Base-by-base conservation (phyloP, 2,888 invertebrate genomes). In the Crossocerus cetratus region DNA sequence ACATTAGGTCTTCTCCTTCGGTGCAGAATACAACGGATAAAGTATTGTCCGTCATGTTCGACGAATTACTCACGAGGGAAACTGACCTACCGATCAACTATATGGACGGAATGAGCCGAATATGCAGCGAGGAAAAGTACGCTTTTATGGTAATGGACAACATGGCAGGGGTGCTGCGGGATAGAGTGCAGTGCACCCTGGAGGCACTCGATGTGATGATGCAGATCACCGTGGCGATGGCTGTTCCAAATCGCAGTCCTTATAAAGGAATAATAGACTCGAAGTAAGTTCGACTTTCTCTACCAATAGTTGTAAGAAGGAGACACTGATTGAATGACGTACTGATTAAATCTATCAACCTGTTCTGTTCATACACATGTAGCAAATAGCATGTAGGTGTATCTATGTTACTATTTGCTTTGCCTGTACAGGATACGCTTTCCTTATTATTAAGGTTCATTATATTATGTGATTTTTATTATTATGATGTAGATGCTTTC, bases 91-190 rank as follows among this genome's bases (percentile, higher is more conserved):
- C 90, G 2, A 54, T 3, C 0, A 89, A 86, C 64, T 89, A 89
- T 68, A 68, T 82, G 0, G 88, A 88, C 3, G 90, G 90, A 2
- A 67, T 90, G 69, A 63, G 59, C 2, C 82, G 79, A 13, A 83
- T 90, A 2, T 90, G 90, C 60, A 69, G 44, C 0, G 77, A 85
- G 20, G 66, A 84, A 0, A 87, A 87, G n/a, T 90, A 90, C 56
- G 88, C 89, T 2, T 89, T 90, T 60, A 88, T 90, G 88, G 82
- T 84, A 1, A 63, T 86, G 62, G 89, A 90, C 54, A 87, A 83
- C 16, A 87, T 86, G 75, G 88, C 86, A 4, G 71, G 81, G 0
- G 83, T 87, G 57, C 69, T 89, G 5, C 83, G 84, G 63, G 79
- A 83, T 0, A 82, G 76, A 62, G 75, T 90, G 2, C 74, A 85